Percentiles rank a stretch among this genome's conserved stretches.
These are phyloP conservation scores for Paramisgurnus dabryanus DNA, from an alignment of 2,113 vertebrate species.

Conservation along the genomic window DNA sequence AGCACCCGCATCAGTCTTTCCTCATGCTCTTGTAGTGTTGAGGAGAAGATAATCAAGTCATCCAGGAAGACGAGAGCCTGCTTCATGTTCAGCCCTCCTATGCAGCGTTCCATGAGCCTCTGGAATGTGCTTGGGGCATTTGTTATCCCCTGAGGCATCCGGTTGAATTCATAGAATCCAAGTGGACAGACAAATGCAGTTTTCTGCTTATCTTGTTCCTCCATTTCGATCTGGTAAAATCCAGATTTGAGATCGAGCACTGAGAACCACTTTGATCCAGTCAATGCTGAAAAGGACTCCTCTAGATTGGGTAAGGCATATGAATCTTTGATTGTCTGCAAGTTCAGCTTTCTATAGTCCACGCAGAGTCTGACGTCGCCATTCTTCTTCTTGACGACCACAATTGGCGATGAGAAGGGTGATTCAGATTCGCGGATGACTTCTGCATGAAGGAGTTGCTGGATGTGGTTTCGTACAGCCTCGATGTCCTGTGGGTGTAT, in stretches of 20 bases:
- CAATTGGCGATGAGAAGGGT: not conserved
- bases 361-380: constrained; percentile 17
- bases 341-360: constrained; percentile 21
- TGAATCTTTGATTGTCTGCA: not conserved
- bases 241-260: not conserved
- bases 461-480: not conserved
- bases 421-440: not conserved
- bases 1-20: not conserved
- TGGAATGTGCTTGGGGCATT: not conserved
- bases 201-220: not conserved
- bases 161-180: not conserved
- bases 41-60: not conserved
- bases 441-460: not conserved
- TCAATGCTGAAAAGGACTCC: not conserved
- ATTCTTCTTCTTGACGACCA: constrained; percentile 24
- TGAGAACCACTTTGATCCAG: not conserved
- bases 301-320: not conserved
- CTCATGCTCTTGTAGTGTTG: not conserved
- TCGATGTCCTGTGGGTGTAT: not conserved
- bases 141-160: not conserved
- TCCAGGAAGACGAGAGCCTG: not conserved
- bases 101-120: not conserved
- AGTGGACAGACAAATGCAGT: not conserved
- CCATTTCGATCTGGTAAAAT: not conserved
- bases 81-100: not conserved